Evolutionary conservation across 37 sponge, comb jelly and placozoan genomes (phyloP).

Genomic region (Halichondria panicea): DNA sequence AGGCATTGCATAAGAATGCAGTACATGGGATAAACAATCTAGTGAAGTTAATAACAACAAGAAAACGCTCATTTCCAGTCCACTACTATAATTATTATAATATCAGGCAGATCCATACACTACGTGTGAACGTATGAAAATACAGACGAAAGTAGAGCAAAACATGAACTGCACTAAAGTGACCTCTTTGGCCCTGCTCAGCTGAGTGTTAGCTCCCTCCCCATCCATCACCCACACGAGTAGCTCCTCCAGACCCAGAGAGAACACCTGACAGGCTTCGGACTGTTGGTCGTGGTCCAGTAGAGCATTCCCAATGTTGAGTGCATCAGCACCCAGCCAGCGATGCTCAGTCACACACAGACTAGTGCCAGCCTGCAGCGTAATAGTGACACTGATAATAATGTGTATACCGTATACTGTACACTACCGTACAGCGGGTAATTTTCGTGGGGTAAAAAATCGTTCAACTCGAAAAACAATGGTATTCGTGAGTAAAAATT

Average conservation of each 20-base stretch:
- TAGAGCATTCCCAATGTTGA: constrained; percentile 11
- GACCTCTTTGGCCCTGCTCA: not conserved
- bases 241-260: constrained; percentile 33
- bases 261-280: constrained; percentile 9
- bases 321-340: constrained; percentile 40
- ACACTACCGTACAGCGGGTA: too few species aligned
- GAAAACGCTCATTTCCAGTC: too few species aligned
- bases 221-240: constrained; percentile 18
- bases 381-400: not conserved
- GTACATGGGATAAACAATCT: too few species aligned
- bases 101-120: not conserved
- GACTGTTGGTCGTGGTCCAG: not conserved
- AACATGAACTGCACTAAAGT: not conserved
- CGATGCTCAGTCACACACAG: constrained; percentile 14
- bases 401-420: not conserved
- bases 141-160: not conserved
- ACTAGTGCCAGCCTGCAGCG: not conserved
- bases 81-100: too few species aligned
- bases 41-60: too few species aligned
- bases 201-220: not conserved
- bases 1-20: too few species aligned
- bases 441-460: too few species aligned
- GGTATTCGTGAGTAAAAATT: too few species aligned
- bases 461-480: too few species aligned
- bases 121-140: not conserved